Percentiles rank a stretch among this genome's conserved stretches.
Conservation (phyloP, 2,113 vertebrate genomes). For the Tympanuchus pallidicinctus region DNA sequence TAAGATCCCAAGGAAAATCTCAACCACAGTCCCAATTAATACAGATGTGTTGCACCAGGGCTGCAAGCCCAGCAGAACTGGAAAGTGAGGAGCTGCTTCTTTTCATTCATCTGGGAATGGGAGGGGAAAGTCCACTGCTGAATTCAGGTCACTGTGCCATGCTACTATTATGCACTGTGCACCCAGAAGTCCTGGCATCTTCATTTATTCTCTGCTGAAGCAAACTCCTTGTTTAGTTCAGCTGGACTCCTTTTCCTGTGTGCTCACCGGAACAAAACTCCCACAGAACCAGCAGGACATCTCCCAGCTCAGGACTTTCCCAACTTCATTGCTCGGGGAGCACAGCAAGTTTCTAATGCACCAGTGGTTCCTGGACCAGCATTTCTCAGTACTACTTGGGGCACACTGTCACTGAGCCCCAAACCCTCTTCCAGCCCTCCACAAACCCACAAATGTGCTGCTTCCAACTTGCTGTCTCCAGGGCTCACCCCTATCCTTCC, state of each 20-base stretch:
- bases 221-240: not conserved
- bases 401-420: not conserved
- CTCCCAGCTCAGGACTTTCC: not conserved
- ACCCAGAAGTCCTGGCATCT: not conserved
- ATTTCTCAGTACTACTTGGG: not conserved
- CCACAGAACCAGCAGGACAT: not conserved
- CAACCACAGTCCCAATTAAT: not conserved
- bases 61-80: not conserved
- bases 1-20: not conserved
- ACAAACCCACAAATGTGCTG: not conserved
- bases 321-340: not conserved
- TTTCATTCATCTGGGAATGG: not conserved
- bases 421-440: not conserved
- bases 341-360: not conserved
- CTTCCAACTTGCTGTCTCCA: not conserved
- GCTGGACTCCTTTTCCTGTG: fast-evolving
- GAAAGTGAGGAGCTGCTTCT: not conserved
- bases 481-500: not conserved
- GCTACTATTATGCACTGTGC: fast-evolving
- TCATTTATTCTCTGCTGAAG: not conserved
- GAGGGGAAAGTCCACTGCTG: not conserved
- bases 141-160: not conserved
- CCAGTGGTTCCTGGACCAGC: not conserved
- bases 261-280: not conserved
- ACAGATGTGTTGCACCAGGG: not conserved